phyloP scores from a whole-genome alignment of 2,797 vertebrate genomes.

The Melanotaenia parkinsoni region DNA sequence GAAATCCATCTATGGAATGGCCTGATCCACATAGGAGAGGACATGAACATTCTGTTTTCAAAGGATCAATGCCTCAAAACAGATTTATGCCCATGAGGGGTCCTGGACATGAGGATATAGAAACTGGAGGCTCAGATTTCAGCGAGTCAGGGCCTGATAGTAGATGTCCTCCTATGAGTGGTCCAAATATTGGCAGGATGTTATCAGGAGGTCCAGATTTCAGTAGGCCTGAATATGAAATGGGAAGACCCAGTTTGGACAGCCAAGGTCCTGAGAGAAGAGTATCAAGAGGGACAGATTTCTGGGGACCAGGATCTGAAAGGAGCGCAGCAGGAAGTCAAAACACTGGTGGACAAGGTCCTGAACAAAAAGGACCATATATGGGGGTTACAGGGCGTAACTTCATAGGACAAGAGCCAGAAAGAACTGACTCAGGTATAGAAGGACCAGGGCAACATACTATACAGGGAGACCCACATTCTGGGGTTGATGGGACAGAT shows the following conservation, averaged over 20 bases:
- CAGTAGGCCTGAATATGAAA: conserved; percentile 12
- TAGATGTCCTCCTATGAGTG: conserved; percentile 7
- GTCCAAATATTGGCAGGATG: conserved; percentile 2
- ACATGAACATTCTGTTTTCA: conserved; percentile 37
- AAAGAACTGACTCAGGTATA: conserved; percentile 28
- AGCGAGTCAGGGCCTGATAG: conserved; percentile 15
- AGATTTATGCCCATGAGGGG: conserved; percentile 7
- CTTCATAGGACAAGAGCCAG: conserved; percentile 17
- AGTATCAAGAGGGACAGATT: conserved; percentile 17
- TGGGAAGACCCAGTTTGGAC: conserved; percentile 12
- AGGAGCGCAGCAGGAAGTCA: conserved; percentile 13
- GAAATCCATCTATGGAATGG: conserved; percentile 10
- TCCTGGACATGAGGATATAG: conserved; percentile 22
- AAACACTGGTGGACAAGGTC: conserved; percentile 9
- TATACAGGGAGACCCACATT: conserved; percentile 23
- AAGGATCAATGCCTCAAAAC: conserved; percentile 12
- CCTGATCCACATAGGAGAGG: conserved; percentile 18
- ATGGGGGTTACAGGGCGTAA: conserved; percentile 11
- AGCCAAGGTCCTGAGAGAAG: conserved; percentile 14
- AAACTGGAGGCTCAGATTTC: conserved; percentile 18
- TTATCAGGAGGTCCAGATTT: conserved; percentile 5
- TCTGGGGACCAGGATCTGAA: conserved; percentile 15
- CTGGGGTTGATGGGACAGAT: conserved; percentile 31
- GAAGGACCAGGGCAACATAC: conserved; percentile 19
- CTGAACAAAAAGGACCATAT: conserved; percentile 32